Conservation (phyloP, 2,113 vertebrate species). For the Pachypanchax playfairii region DNA sequence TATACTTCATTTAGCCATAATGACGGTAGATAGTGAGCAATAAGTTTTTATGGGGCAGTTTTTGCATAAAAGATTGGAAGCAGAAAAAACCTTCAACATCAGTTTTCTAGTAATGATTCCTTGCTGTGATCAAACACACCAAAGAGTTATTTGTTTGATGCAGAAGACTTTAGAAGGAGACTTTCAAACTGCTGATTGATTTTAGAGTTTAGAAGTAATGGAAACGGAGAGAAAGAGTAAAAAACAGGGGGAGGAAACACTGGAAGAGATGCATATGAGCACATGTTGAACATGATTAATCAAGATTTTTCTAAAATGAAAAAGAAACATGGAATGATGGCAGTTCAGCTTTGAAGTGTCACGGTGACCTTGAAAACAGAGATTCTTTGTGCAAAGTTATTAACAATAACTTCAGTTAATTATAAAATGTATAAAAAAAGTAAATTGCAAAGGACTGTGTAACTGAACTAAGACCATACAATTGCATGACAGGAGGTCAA, state of each 20-base stretch:
- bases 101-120: slow-evolving; percentile 18
- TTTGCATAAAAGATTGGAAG: neutral
- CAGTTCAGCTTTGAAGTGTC: slow-evolving; percentile 58
- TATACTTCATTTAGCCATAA: neutral
- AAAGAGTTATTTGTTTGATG: slow-evolving; percentile 20
- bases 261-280: slow-evolving; percentile 6
- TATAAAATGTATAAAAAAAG: slow-evolving; percentile 59
- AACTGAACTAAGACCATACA: slow-evolving; percentile 41
- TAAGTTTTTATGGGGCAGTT: neutral
- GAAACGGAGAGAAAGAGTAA: neutral
- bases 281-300: slow-evolving; percentile 58
- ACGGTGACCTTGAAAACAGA: slow-evolving; percentile 67
- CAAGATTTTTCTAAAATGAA: slow-evolving; percentile 43
- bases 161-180: slow-evolving; percentile 7
- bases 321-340: slow-evolving; percentile 36
- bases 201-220: slow-evolving; percentile 4
- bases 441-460: slow-evolving; percentile 53
- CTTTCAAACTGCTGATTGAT: slow-evolving; percentile 18
- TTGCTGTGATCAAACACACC: neutral
- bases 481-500: slow-evolving; percentile 50
- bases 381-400: slow-evolving; percentile 59
- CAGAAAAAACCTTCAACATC: no score
- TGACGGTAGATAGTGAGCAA: neutral
- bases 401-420: slow-evolving; percentile 70
- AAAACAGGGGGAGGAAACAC: slow-evolving; percentile 1